These are phyloP conservation scores for Ceyx melanurus DNA, from an alignment of 2,113 vertebrate species.

Conservation along the genomic window DNA sequence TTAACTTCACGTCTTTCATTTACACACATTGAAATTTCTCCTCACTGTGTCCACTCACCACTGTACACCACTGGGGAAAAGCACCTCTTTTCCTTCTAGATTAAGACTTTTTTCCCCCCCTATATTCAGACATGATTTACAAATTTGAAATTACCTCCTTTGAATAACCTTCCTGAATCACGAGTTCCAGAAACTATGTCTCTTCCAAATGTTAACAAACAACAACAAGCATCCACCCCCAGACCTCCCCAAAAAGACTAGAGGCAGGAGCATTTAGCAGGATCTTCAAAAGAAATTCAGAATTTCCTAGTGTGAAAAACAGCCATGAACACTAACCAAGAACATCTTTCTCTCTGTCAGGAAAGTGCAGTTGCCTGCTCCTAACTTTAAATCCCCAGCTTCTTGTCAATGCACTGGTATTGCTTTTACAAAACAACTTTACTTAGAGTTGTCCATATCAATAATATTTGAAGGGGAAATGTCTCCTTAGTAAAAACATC, in stretches of 20 bases:
- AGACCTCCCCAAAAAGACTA: background rate
- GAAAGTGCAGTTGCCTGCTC: background rate
- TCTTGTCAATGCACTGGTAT: background rate
- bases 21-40: background rate
- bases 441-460: background rate
- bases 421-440: background rate
- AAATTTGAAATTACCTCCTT: background rate
- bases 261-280: background rate
- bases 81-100: background rate
- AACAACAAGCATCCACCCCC: fast-evolving
- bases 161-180: background rate
- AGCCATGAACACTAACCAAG: background rate
- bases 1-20: background rate
- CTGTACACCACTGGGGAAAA: background rate
- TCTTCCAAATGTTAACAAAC: background rate
- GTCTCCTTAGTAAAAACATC: background rate
- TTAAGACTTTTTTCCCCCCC: background rate
- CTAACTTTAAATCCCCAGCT: background rate
- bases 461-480: background rate
- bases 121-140: background rate
- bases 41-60: background rate
- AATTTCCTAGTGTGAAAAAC: background rate
- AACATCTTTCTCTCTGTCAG: background rate
- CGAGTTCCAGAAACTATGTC: background rate
- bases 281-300: background rate